These are phyloP conservation scores for Hemaris fuciformis DNA, from an alignment of 2,888 invertebrate species.

Conservation along the genomic window DNA sequence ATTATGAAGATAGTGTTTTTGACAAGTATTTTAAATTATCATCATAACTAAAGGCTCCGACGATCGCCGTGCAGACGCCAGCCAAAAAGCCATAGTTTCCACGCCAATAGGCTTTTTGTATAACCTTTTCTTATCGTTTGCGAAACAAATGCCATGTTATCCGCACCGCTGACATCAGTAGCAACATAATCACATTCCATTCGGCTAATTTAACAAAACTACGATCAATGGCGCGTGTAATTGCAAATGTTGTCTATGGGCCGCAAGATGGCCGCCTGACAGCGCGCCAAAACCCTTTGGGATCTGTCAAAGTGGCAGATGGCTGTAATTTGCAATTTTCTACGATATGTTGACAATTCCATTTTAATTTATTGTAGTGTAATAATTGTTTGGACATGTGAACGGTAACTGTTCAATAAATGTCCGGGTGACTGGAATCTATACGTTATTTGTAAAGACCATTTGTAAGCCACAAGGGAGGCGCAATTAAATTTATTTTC, in stretches of 20 bases:
- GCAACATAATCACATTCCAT: slow-evolving; percentile 53
- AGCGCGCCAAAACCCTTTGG: slow-evolving; percentile 78
- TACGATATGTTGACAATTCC: slow-evolving; percentile 64
- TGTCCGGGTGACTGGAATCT: not conserved
- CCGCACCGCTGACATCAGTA: slow-evolving; percentile 22
- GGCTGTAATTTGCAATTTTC: slow-evolving; percentile 69
- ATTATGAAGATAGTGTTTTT: no score
- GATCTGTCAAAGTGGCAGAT: slow-evolving; percentile 68
- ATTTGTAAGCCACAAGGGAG: not conserved
- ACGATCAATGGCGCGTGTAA: slow-evolving; percentile 72
- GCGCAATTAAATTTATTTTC: no score
- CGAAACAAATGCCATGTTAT: slow-evolving; percentile 5
- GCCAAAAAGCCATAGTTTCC: slow-evolving; percentile 29
- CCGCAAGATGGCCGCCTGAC: slow-evolving; percentile 67
- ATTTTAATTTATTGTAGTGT: slow-evolving; percentile 70
- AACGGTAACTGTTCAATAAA: not conserved
- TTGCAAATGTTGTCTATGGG: slow-evolving; percentile 71
- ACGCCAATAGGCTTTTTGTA: slow-evolving; percentile 10
- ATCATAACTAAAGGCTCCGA: not conserved
- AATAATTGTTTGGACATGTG: slow-evolving; percentile 66
- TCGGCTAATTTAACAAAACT: slow-evolving; percentile 70
- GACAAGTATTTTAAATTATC: no score
- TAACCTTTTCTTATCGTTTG: not conserved
- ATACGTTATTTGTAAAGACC: not conserved
- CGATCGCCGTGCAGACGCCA: not conserved